Conservation (phyloP, 2,888 invertebrate species). For the Ectemnius cavifrons region DNA sequence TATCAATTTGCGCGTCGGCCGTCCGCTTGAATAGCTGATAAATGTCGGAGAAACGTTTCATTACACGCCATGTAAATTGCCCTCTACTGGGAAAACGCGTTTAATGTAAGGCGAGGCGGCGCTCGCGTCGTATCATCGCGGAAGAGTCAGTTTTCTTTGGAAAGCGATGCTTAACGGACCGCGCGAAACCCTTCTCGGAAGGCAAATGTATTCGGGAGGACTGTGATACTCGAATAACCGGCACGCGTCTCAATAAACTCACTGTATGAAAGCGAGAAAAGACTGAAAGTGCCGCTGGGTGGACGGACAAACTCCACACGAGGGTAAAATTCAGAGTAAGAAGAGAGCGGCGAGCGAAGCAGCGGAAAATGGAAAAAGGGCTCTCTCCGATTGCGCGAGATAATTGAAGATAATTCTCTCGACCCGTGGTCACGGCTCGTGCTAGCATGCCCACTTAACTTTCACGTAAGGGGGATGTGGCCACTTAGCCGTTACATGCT, state of each 20-base stretch:
- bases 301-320: constrained; percentile 1
- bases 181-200: not conserved
- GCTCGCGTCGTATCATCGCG: constrained; percentile 13
- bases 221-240: constrained; percentile 1
- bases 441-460: constrained; percentile 72
- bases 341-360: constrained; percentile 7
- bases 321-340: not conserved
- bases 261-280: not conserved
- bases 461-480: constrained; percentile 71
- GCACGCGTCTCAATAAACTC: too few relatives aligned
- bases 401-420: constrained; percentile 74
- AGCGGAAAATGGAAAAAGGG: constrained; percentile 18
- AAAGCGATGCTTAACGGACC: not conserved
- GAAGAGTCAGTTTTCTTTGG: constrained; percentile 16
- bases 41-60: constrained; percentile 46
- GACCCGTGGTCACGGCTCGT: constrained; percentile 66
- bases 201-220: not conserved
- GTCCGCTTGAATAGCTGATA: constrained; percentile 54
- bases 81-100: constrained; percentile 31
- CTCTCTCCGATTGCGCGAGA: constrained; percentile 59
- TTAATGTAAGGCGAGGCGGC: constrained; percentile 1
- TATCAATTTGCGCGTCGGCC: constrained; percentile 58
- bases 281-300: not conserved
- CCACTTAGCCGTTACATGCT: constrained; percentile 72
- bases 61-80: constrained; percentile 29